Evolutionary conservation across 2,888 invertebrate genomes (phyloP).

Genomic region (Deroplatys truncata): DNA sequence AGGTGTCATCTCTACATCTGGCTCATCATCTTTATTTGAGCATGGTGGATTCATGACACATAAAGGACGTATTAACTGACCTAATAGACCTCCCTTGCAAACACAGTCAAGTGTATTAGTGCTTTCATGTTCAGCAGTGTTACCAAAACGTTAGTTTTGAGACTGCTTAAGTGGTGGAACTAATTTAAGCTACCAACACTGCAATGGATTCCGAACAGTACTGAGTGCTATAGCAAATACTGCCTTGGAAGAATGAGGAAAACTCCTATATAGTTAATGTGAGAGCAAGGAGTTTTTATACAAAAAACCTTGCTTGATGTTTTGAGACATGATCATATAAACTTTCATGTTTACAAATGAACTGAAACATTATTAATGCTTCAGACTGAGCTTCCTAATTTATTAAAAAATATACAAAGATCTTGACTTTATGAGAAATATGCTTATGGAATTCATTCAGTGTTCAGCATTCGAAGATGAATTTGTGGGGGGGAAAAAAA

Average conservation of each 20-base stretch:
- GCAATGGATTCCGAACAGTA: not conserved
- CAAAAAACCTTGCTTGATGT: not conserved
- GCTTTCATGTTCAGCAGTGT: not conserved
- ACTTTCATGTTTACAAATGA: not conserved
- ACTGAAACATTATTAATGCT: not conserved
- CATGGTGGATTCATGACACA: constrained; percentile 57
- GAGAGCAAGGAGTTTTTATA: no score
- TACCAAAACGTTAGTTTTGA: not conserved
- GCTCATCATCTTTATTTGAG: constrained; percentile 36
- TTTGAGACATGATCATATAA: not conserved
- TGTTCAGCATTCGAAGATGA: no score
- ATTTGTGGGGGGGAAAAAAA: no score
- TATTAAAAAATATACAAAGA: not conserved
- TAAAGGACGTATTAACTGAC: constrained; percentile 58
- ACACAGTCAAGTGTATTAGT: not conserved
- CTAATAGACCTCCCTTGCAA: not conserved
- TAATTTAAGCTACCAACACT: not conserved
- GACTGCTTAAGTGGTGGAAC: not conserved
- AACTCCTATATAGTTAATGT: not conserved
- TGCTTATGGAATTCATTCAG: no score
- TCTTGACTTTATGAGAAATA: no score
- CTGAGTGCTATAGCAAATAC: not conserved
- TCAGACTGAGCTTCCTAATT: not conserved
- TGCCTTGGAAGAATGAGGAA: not conserved
- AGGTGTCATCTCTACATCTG: not conserved